Conservation (phyloP, 2,797 vertebrate species). For the Pipistrellus pipistrellus region DNA sequence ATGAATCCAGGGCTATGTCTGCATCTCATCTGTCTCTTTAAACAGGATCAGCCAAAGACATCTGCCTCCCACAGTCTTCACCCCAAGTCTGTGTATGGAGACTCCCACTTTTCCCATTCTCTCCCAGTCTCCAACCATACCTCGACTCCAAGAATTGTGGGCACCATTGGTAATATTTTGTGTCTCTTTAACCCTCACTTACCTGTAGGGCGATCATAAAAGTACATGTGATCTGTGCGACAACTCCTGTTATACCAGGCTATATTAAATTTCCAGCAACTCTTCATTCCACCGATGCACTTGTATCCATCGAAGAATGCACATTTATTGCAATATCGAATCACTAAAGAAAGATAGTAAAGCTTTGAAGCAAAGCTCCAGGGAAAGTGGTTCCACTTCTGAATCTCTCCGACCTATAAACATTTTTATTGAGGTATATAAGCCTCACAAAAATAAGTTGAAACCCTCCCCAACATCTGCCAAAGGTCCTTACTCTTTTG, state of each 20-base stretch:
- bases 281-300: accelerated
- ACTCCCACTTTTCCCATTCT: neutral
- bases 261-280: slow-evolving; percentile 27
- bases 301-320: neutral
- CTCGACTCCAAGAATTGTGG: neutral
- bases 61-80: neutral
- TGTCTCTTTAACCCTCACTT: neutral
- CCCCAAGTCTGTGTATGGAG: neutral
- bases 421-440: neutral
- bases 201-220: accelerated
- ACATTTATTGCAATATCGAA: neutral
- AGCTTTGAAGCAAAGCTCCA: neutral
- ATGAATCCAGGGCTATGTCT: neutral
- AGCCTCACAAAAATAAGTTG: neutral
- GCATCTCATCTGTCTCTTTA: neutral
- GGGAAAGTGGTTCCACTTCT: neutral
- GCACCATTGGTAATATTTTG: neutral
- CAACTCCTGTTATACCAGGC: accelerated
- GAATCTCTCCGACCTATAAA: neutral
- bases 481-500: neutral
- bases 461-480: neutral
- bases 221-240: slow-evolving; percentile 60
- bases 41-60: neutral
- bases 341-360: neutral
- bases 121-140: neutral